Base-by-base conservation (phyloP, 1,140 invertebrate species). In the Pseudachorutes palmiensis region DNA sequence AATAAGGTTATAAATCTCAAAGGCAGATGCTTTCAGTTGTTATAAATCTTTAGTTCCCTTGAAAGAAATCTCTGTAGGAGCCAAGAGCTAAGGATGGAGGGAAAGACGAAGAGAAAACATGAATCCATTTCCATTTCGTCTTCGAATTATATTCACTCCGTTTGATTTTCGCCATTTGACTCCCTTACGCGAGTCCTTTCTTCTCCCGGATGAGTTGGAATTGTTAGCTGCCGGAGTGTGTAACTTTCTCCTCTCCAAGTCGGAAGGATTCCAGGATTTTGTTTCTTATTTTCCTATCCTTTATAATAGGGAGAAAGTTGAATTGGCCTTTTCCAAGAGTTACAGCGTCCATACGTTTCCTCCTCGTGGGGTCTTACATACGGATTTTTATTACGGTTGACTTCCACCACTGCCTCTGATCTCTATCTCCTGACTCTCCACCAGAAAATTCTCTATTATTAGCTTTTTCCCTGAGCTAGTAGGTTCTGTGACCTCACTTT, bases 61-160 rank as follows among this genome's bases (percentile, higher is more conserved):
- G n/a, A n/a, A n/a, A n/a, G n/a, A n/a, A n/a, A n/a, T n/a, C n/a
- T n/a, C n/a, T n/a, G n/a, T n/a, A n/a, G n/a, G 24, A 55, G 24
- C 5, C 12, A 14, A 14, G 9, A 9, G 5, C 24, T 55, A 5
- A 26, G 5, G 14, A 19, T 45, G 9, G 36, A 45, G 36, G 19
- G 9, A 19, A 12, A 19, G 36, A 45, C 36, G 19, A 55, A 24
- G 51, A 26, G 51, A 55, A 55, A 55, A 55, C 51, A 55, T 55
- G 51, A 24, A 55, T 16, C 51, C 51, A 55, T 55, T 55, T 55
- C 51, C 51, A 55, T 55, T 55, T 22, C n/a, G n/a, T n/a, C 51
- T 55, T 55, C 51, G 51, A 55, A 55, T 55, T 55, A 55, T 55
- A 55, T 55, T 55, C 51, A 55, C 14, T 55, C 51, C 51, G 51